Evolutionary conservation across 2,113 vertebrate species (phyloP).

Genomic region (Syngnathus floridae): DNA sequence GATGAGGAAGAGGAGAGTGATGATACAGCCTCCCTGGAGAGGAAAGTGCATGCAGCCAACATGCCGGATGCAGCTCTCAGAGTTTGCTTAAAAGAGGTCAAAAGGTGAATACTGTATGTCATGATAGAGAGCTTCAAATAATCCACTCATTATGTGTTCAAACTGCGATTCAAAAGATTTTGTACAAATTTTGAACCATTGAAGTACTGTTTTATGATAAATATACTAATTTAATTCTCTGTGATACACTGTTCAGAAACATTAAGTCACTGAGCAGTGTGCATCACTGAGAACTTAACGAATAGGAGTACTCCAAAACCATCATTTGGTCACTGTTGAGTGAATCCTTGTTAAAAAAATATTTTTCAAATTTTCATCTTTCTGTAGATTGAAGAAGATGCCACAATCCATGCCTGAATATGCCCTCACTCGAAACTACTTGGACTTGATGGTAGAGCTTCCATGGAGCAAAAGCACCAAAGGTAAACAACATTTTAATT

Average conservation of each 20-base stretch:
- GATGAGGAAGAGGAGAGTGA: slow-evolving; percentile 89
- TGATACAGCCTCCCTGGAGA: slow-evolving; percentile 81
- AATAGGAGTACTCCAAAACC: neutral
- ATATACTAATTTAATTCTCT: no score
- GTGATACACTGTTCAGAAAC: no score
- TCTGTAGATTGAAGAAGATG: slow-evolving; percentile 92
- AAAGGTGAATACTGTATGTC: slow-evolving; percentile 68
- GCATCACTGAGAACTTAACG: neutral
- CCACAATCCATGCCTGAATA: slow-evolving; percentile 97
- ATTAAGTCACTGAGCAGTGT: neutral
- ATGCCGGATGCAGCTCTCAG: slow-evolving; percentile 89
- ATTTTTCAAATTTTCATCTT: neutral
- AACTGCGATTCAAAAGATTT: neutral
- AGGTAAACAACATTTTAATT: slow-evolving; percentile 61
- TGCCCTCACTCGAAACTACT: slow-evolving; percentile 89
- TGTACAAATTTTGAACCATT: neutral
- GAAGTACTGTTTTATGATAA: neutral
- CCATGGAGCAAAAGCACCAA: slow-evolving; percentile 93
- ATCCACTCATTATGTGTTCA: neutral
- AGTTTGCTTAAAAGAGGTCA: slow-evolving; percentile 92
- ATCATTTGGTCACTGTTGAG: neutral
- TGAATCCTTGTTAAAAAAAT: neutral
- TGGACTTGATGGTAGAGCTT: slow-evolving; percentile 95
- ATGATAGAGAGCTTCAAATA: neutral
- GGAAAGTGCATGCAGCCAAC: slow-evolving; percentile 78